Evolutionary conservation across 2,797 vertebrate genomes (phyloP).

Genomic region (Hylomyscus alleni): DNA sequence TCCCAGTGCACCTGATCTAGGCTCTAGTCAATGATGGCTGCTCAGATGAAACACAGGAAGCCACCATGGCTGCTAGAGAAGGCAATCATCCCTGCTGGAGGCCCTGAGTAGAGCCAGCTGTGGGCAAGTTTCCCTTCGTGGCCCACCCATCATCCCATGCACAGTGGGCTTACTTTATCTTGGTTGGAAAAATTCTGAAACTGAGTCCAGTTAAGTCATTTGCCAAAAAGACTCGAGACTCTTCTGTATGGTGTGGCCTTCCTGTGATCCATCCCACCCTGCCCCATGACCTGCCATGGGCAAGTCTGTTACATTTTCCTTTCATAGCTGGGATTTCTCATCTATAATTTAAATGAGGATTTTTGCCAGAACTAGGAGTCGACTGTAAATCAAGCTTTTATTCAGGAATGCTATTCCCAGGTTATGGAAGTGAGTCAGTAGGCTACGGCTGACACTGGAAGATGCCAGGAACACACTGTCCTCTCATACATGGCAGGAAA

Average conservation of each 20-base stretch:
- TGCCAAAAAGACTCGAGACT: neutral
- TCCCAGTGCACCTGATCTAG: neutral
- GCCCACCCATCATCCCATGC: no score
- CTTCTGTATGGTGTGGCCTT: neutral
- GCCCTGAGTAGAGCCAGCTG: neutral
- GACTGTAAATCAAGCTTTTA: neutral
- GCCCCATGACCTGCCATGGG: neutral
- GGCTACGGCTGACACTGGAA: fast-evolving
- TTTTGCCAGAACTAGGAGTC: neutral
- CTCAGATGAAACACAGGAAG: neutral
- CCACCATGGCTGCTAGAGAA: no score
- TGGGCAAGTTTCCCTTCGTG: neutral
- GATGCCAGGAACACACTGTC: neutral
- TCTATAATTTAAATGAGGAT: neutral
- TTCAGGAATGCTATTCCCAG: neutral
- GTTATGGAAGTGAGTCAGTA: neutral
- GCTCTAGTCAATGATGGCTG: neutral
- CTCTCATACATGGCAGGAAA: neutral
- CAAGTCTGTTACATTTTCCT: neutral
- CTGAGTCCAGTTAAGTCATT: neutral
- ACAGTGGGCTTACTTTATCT: neutral
- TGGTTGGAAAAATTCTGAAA: neutral
- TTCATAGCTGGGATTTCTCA: neutral
- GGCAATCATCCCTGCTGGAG: neutral
- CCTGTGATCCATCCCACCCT: neutral